Conservation (phyloP, 2,888 invertebrate species). For the Drosophila pseudotakahashii region DNA sequence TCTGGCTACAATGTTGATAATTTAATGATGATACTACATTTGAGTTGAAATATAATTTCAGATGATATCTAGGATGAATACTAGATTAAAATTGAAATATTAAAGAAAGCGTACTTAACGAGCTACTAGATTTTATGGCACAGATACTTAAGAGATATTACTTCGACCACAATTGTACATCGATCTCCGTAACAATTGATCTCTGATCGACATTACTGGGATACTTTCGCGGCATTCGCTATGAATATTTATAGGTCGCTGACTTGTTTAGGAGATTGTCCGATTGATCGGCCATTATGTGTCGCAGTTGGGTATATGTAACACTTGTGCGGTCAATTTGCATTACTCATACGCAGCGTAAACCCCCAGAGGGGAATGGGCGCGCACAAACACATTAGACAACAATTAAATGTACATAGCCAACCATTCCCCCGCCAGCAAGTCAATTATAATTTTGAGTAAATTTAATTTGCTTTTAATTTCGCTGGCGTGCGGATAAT, state of each 20-base stretch:
- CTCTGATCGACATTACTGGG: constrained; percentile 26
- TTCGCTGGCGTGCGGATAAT: constrained; percentile 61
- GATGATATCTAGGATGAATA: too few relatives aligned
- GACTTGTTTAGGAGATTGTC: constrained; percentile 36
- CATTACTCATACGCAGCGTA: constrained; percentile 62
- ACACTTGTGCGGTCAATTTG: constrained; percentile 47
- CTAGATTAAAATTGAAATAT: too few relatives aligned
- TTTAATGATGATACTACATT: not conserved
- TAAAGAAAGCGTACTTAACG: not conserved
- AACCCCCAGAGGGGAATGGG: constrained; percentile 18
- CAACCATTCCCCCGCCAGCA: constrained; percentile 23
- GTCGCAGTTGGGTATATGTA: constrained; percentile 18
- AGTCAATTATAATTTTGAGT: constrained; percentile 51
- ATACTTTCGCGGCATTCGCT: constrained; percentile 27
- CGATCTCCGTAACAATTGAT: constrained; percentile 19
- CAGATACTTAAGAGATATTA: not conserved
- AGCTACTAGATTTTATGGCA: not conserved
- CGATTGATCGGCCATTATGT: constrained; percentile 29
- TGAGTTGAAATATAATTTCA: not conserved
- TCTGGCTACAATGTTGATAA: not conserved
- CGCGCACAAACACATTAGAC: constrained; percentile 29
- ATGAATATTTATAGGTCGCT: constrained; percentile 46
- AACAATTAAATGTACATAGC: constrained; percentile 64
- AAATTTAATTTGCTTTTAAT: constrained; percentile 49
- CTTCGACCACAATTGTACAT: constrained; percentile 16